phyloP scores from a whole-genome alignment of 1,140 invertebrate genomes.

The Leptonema lineaticorne region DNA sequence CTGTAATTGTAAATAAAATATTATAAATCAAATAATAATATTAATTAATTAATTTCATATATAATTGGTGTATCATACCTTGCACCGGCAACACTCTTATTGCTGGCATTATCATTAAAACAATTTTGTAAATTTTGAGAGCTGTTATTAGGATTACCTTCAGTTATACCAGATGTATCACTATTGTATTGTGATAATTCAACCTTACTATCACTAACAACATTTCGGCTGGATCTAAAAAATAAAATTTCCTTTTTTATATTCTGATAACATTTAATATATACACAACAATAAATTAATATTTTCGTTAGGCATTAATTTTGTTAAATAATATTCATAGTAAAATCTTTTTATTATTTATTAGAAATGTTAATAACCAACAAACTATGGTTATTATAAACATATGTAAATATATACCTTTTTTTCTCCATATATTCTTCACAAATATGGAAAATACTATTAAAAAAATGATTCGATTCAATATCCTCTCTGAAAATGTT shows the following conservation, averaged over 20 bases:
- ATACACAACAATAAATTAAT: too few species aligned
- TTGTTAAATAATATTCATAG: too few species aligned
- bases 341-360: too few species aligned
- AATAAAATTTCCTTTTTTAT: too few species aligned
- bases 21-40: slow-evolving; percentile 1
- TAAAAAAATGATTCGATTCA: slow-evolving; percentile 45
- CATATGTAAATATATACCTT: slow-evolving; percentile 41
- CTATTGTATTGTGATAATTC: slow-evolving; percentile 42
- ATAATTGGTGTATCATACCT: slow-evolving; percentile 28
- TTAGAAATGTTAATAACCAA: too few species aligned
- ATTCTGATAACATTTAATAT: too few species aligned
- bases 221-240: slow-evolving; percentile 28
- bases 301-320: too few species aligned
- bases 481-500: slow-evolving; percentile 49
- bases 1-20: slow-evolving; percentile 44
- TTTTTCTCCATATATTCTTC: slow-evolving; percentile 47
- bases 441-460: slow-evolving; percentile 52
- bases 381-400: not conserved
- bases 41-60: not conserved
- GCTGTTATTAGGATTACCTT: slow-evolving; percentile 46
- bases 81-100: slow-evolving; percentile 43
- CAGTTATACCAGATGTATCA: slow-evolving; percentile 24
- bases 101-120: slow-evolving; percentile 49
- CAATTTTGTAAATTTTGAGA: slow-evolving; percentile 51
- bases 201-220: slow-evolving; percentile 42